Conservation (phyloP, 2,113 vertebrate genomes). For the Procapra przewalskii region DNA sequence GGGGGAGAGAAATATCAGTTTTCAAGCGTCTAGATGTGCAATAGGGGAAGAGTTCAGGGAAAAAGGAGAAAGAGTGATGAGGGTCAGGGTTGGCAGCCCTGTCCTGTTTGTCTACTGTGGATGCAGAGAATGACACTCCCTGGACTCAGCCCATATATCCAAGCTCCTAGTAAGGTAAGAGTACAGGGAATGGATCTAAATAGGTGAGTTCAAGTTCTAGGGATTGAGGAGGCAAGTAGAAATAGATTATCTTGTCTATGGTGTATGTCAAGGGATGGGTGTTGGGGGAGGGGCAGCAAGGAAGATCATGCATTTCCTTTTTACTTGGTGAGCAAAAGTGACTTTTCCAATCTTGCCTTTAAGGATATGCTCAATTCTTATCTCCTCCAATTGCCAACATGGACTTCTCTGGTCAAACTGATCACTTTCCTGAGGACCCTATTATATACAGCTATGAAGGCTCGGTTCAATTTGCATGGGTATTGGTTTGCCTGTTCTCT, state of each 20-base stretch:
- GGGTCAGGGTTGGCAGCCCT: fast-evolving
- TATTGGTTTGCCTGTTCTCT: neutral
- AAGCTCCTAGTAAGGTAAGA: neutral
- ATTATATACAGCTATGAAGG: neutral
- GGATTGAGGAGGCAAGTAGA: neutral
- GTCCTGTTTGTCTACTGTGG: neutral
- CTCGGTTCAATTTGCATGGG: neutral
- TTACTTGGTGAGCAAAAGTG: neutral
- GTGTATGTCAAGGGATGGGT: neutral
- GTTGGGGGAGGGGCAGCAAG: neutral
- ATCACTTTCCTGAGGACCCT: neutral
- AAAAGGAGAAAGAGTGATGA: neutral
- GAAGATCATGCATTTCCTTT: neutral
- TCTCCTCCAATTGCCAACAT: neutral
- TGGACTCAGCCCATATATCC: neutral
- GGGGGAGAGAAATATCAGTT: neutral
- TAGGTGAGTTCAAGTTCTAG: neutral
- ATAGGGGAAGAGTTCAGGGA: neutral
- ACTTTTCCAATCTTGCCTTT: neutral
- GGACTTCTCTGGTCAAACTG: neutral
- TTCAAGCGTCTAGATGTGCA: neutral
- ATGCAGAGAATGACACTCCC: neutral
- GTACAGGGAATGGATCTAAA: neutral
- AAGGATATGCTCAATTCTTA: neutral
- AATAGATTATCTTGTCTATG: neutral